These are phyloP conservation scores for Tetragnatha versicolor DNA, from an alignment of 1,140 invertebrate species.

Conservation along the genomic window DNA sequence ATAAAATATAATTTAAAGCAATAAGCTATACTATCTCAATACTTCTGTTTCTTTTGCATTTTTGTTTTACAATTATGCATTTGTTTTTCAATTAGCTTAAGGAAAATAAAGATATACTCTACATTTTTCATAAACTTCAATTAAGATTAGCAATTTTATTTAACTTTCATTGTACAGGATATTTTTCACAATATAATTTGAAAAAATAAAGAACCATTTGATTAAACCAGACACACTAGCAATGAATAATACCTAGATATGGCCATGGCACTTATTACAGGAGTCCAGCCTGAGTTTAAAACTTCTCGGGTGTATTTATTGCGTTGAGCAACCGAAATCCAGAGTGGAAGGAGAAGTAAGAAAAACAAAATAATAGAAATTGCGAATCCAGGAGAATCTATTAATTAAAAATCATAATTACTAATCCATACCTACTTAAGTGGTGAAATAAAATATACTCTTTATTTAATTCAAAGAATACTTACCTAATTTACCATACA, in stretches of 20 bases:
- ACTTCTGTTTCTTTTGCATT: too few relatives aligned
- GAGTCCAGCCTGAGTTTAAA: slow-evolving; percentile 82
- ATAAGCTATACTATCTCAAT: not conserved
- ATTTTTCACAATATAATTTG: too few relatives aligned
- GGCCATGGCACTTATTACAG: slow-evolving; percentile 84
- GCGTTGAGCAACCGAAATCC: slow-evolving; percentile 75
- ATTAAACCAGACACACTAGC: too few relatives aligned
- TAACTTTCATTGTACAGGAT: too few relatives aligned
- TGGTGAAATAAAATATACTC: too few relatives aligned
- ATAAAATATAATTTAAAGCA: not conserved
- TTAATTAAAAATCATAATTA: slow-evolving; percentile 3
- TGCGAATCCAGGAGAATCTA: slow-evolving; percentile 38
- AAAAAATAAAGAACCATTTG: not conserved
- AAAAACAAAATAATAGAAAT: slow-evolving; percentile 51
- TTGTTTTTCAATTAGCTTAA: too few relatives aligned
- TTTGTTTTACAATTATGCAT: too few relatives aligned
- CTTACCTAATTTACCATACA: slow-evolving; percentile 58
- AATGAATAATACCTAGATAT: slow-evolving; percentile 76
- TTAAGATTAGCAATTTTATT: too few relatives aligned
- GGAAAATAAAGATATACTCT: too few relatives aligned
- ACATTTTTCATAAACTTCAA: too few relatives aligned
- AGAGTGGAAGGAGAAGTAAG: slow-evolving; percentile 76
- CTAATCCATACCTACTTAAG: too few relatives aligned
- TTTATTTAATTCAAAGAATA: not conserved
- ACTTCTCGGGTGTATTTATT: slow-evolving; percentile 81